Percentiles rank a stretch among this genome's conserved stretches.
phyloP scores from a whole-genome alignment of 2,797 vertebrate species.

The Acanthornis magna region DNA sequence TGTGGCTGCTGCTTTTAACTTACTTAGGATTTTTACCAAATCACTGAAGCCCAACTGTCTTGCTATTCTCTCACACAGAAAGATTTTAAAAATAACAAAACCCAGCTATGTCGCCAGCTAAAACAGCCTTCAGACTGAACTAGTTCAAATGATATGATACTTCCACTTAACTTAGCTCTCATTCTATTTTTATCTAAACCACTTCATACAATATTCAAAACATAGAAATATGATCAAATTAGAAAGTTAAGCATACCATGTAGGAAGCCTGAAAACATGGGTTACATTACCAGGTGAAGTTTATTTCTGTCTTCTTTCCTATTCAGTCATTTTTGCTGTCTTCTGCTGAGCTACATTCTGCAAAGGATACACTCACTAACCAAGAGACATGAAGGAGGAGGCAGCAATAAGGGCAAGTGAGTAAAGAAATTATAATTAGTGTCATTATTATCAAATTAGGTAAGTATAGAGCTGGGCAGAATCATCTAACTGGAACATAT shows the following conservation, averaged over 20 bases:
- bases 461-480: not conserved
- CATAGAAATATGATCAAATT: conserved; percentile 14
- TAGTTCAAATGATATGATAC: not conserved
- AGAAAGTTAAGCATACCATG: not conserved
- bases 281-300: not conserved
- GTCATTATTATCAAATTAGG: not conserved
- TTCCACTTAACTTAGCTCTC: conserved; percentile 13
- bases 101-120: not conserved
- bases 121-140: not conserved
- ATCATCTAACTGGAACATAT: not conserved
- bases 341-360: not conserved
- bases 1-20: not conserved
- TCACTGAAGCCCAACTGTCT: not conserved
- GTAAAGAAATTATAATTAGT: not conserved
- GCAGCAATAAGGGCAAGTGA: not conserved
- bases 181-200: conserved; percentile 26
- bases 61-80: not conserved
- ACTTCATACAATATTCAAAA: conserved; percentile 39
- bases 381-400: not conserved
- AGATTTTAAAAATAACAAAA: not conserved
- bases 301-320: conserved; percentile 14
- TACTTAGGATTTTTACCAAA: not conserved
- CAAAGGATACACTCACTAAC: not conserved
- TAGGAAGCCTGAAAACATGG: conserved; percentile 9
- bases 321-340: not conserved